A percentile compares a stretch with the other conserved stretches of the same genome.
These are phyloP conservation scores for Anabacerthia variegaticeps DNA, from an alignment of 2,797 vertebrate genomes.

Conservation along the genomic window DNA sequence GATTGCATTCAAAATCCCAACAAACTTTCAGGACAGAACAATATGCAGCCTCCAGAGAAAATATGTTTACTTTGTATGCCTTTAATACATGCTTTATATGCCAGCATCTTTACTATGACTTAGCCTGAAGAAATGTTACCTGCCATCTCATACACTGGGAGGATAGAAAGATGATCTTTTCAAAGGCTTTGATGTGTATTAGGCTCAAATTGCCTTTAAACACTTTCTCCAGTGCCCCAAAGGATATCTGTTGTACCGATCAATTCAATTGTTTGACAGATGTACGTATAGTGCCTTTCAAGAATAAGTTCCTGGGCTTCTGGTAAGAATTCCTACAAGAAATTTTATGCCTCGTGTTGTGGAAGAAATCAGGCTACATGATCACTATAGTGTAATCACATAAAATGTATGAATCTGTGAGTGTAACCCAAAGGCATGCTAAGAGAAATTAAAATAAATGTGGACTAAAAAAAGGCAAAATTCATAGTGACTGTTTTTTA, in stretches of 20 bases:
- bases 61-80: not conserved
- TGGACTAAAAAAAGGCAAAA: not conserved
- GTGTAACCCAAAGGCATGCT: not conserved
- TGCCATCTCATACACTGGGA: not conserved
- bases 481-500: not conserved
- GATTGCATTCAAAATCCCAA: not conserved
- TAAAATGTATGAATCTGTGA: not conserved
- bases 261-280: not conserved
- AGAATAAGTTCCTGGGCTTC: not conserved
- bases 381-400: not conserved
- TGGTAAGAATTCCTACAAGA: not conserved
- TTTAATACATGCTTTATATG: not conserved
- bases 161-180: not conserved
- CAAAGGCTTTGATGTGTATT: not conserved
- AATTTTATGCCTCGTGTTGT: not conserved
- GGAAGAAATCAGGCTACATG: not conserved
- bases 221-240: not conserved
- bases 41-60: not conserved
- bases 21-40: not conserved
- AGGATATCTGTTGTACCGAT: not conserved
- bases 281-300: not conserved
- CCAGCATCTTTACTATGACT: not conserved
- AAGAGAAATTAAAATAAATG: not conserved
- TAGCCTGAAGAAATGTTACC: not conserved
- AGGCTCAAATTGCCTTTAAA: not conserved